Percentiles rank a stretch among this genome's conserved stretches.
These are phyloP conservation scores for Caenorhabditis virilis DNA, from an alignment of 2,888 invertebrate genomes.

Conservation along the genomic window DNA sequence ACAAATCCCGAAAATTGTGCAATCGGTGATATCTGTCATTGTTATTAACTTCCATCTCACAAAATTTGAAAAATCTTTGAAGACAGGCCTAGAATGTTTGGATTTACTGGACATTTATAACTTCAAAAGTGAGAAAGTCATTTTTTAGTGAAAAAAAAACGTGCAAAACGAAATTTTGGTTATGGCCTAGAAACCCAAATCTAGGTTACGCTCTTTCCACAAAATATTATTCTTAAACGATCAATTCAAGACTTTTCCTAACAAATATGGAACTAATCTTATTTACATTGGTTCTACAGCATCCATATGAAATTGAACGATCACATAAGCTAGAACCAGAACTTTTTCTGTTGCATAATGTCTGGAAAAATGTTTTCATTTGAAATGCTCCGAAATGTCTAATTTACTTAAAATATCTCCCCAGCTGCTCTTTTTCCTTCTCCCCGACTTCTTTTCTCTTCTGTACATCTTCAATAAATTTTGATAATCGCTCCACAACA, in stretches of 20 bases:
- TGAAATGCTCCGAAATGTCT: too few species aligned
- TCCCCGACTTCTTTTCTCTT: too few species aligned
- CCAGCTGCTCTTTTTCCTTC: too few species aligned
- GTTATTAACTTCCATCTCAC: conserved; percentile 5
- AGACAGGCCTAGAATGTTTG: neutral
- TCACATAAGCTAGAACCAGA: neutral
- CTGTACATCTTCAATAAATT: too few species aligned
- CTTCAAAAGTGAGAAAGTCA: neutral
- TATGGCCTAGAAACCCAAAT: too few species aligned
- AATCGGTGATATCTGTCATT: conserved; percentile 13
- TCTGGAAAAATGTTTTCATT: neutral
- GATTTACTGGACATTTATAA: neutral
- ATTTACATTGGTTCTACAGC: neutral
- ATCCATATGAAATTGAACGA: neutral
- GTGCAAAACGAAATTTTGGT: neutral
- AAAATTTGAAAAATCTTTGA: conserved; percentile 3
- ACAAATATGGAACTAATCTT: neutral
- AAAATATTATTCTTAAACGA: too few species aligned
- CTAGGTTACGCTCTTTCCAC: too few species aligned
- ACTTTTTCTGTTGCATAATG: neutral
- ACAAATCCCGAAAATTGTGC: conserved; percentile 14
- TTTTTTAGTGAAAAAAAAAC: neutral
- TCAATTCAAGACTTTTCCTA: too few species aligned
- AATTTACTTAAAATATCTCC: too few species aligned
- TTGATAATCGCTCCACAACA: too few species aligned